A percentile compares a stretch with the other conserved stretches of the same genome.
phyloP scores from a whole-genome alignment of 2,113 vertebrate genomes.

The Oncorhynchus masou region DNA sequence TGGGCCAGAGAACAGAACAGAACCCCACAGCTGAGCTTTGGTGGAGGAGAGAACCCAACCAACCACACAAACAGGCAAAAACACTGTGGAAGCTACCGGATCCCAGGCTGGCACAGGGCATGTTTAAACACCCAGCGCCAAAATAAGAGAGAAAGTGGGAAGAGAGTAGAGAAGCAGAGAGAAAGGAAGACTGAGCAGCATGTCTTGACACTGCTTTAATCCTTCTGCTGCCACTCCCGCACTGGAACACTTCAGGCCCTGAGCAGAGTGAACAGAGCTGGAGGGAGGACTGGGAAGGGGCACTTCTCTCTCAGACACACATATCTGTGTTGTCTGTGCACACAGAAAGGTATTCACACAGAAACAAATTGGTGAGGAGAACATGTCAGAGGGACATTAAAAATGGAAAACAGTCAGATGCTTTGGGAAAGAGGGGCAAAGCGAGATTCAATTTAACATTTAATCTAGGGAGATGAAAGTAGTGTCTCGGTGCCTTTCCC shows the following conservation, averaged over 20 bases:
- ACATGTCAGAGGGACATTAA: neutral
- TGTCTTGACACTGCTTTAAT: slow-evolving; percentile 73
- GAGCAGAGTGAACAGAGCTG: slow-evolving; percentile 53
- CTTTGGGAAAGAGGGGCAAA: neutral
- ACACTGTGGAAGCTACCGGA: slow-evolving; percentile 56
- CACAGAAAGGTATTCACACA: slow-evolving; percentile 23
- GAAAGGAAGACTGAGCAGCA: slow-evolving; percentile 56
- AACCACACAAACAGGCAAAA: slow-evolving; percentile 62
- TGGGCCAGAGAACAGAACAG: slow-evolving; percentile 63
- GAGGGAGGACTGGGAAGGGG: slow-evolving; percentile 36
- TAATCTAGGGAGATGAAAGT: neutral
- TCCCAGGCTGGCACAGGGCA: slow-evolving; percentile 52
- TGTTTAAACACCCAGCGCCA: slow-evolving; percentile 57
- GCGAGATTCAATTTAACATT: neutral
- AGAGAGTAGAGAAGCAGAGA: neutral
- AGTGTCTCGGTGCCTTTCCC: neutral
- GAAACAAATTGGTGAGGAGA: neutral
- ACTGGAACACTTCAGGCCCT: slow-evolving; percentile 50
- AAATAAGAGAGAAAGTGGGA: neutral
- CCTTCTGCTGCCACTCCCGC: slow-evolving; percentile 58
- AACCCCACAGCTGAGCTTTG: slow-evolving; percentile 44
- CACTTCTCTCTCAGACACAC: slow-evolving; percentile 44
- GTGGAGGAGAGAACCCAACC: slow-evolving; percentile 13
- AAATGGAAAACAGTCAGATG: neutral
- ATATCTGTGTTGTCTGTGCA: slow-evolving; percentile 43